These are phyloP conservation scores for Rynchops niger DNA, from an alignment of 2,113 vertebrate species.

Conservation along the genomic window DNA sequence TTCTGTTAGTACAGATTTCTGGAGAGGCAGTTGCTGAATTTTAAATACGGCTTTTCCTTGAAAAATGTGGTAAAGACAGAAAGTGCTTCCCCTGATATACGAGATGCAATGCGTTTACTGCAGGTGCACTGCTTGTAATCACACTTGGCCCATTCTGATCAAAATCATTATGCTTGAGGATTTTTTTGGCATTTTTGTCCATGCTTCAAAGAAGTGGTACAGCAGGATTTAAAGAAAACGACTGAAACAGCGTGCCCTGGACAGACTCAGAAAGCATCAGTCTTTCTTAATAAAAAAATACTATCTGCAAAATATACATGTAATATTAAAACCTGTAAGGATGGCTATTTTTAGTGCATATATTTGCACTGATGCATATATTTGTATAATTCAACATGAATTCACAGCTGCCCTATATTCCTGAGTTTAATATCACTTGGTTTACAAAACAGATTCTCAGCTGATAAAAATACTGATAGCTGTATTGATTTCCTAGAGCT, in stretches of 20 bases:
- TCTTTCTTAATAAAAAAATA: neutral
- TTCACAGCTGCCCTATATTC: neutral
- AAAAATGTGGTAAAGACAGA: neutral
- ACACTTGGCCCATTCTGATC: neutral
- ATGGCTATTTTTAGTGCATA: neutral
- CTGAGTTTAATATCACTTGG: neutral
- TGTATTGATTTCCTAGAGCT: neutral
- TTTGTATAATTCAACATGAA: neutral
- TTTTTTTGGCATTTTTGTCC: neutral
- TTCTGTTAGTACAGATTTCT: neutral
- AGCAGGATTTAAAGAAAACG: neutral
- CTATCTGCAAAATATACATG: neutral
- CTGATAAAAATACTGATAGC: neutral
- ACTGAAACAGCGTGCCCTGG: neutral
- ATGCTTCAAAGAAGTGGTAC: neutral
- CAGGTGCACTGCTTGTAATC: neutral
- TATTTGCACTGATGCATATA: neutral
- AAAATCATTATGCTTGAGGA: neutral
- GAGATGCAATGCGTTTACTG: neutral
- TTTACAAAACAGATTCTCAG: neutral
- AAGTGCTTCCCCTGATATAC: neutral
- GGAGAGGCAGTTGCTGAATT: neutral
- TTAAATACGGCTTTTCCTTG: neutral
- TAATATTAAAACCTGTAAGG: neutral
- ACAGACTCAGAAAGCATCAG: neutral